Evolutionary conservation across 2,797 vertebrate genomes (phyloP).

Genomic region (Brachyalestes nurse): DNA sequence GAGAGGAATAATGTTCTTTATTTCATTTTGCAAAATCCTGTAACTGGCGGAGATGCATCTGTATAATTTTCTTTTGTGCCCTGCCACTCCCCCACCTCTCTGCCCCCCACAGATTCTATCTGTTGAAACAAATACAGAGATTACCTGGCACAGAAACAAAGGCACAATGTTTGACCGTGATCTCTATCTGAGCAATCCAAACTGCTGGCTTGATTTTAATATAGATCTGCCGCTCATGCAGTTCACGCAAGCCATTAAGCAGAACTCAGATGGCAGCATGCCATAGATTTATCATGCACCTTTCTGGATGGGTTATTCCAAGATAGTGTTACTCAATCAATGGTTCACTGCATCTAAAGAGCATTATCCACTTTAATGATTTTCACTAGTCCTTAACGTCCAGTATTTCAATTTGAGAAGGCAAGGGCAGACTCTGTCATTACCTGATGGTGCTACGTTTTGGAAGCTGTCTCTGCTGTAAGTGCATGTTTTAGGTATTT

Average conservation of each 20-base stretch:
- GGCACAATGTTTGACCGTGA: slow-evolving; percentile 65
- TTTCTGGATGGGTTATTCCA: slow-evolving; percentile 43
- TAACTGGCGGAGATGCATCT: slow-evolving; percentile 61
- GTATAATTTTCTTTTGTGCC: slow-evolving; percentile 71
- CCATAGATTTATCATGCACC: slow-evolving; percentile 34
- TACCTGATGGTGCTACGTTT: not conserved
- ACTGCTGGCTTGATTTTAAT: slow-evolving; percentile 77
- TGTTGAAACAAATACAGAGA: slow-evolving; percentile 69
- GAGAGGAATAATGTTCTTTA: slow-evolving; percentile 30
- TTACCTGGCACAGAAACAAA: slow-evolving; percentile 66
- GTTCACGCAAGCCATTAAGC: slow-evolving; percentile 37
- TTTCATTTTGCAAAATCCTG: slow-evolving; percentile 49
- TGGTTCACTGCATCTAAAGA: slow-evolving; percentile 36
- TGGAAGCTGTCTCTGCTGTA: not conserved
- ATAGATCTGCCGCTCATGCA: slow-evolving; percentile 72
- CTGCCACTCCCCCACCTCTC: slow-evolving; percentile 22
- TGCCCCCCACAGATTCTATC: slow-evolving; percentile 63
- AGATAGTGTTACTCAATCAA: slow-evolving; percentile 48
- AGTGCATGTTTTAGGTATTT: not conserved
- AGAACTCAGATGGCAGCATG: slow-evolving; percentile 40
- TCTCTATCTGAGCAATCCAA: slow-evolving; percentile 66
- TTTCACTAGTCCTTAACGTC: slow-evolving; percentile 23
- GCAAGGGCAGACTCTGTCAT: not conserved
- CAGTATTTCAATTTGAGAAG: slow-evolving; percentile 3
- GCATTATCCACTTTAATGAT: slow-evolving; percentile 38